These are phyloP conservation scores for Bursaphelenchus okinawaensis DNA, from an alignment of 2,888 invertebrate species.

Conservation along the genomic window DNA sequence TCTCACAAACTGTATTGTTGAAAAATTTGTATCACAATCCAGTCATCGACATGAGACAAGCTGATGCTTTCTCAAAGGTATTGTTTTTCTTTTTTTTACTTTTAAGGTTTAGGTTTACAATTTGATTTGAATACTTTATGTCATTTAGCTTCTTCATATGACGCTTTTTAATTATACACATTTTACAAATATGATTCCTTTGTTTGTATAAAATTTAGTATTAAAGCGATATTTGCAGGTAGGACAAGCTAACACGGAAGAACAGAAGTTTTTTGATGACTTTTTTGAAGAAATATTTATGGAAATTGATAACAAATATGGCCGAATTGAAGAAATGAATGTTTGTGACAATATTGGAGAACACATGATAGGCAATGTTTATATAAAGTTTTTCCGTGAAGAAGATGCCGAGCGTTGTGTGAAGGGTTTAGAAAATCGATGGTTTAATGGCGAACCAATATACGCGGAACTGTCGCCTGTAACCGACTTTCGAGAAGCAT, in stretches of 20 bases:
- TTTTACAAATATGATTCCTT: too few species aligned
- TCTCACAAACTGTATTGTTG: constrained; percentile 91
- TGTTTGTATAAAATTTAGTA: too few species aligned
- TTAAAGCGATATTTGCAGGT: constrained; percentile 46
- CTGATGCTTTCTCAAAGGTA: constrained; percentile 51
- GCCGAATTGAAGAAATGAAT: constrained; percentile 99
- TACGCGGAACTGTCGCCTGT: constrained; percentile 97
- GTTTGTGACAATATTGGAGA: constrained; percentile 86
- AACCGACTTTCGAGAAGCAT: constrained; percentile 72
- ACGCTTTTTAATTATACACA: too few species aligned
- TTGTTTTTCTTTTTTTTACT: constrained; percentile 6
- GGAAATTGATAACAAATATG: constrained; percentile 72
- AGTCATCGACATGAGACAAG: constrained; percentile 52
- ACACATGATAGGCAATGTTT: constrained; percentile 88
- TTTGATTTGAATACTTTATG: too few species aligned
- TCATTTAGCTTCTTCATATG: not conserved
- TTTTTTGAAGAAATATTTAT: constrained; percentile 99
- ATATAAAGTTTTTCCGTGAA: constrained; percentile 85
- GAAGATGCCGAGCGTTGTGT: constrained; percentile 98
- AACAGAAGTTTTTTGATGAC: constrained; percentile 98
- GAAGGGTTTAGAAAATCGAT: constrained; percentile 91
- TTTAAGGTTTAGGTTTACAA: not conserved
- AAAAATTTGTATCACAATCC: constrained; percentile 91
- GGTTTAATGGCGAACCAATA: constrained; percentile 93
- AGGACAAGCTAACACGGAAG: constrained; percentile 65